These are phyloP conservation scores for Drosophila seguyi DNA, from an alignment of 1,140 invertebrate genomes.

Conservation along the genomic window DNA sequence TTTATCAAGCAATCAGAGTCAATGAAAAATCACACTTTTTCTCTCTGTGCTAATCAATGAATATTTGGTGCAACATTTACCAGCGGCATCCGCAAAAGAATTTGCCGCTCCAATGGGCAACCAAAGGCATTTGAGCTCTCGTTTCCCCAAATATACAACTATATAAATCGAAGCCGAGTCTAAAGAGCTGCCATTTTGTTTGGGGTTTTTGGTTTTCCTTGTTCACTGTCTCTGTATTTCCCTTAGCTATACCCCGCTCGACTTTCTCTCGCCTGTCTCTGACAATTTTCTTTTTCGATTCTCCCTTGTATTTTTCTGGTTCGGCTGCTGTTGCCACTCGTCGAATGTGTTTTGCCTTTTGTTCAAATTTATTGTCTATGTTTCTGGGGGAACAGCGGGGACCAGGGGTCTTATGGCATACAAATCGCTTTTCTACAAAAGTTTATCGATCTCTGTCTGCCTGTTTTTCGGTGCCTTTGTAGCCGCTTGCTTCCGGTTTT, in stretches of 20 bases:
- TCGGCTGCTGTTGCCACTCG: slow-evolving; percentile 64
- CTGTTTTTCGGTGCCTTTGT: slow-evolving; percentile 37
- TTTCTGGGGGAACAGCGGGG: slow-evolving; percentile 22
- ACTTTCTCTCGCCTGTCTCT: slow-evolving; percentile 25
- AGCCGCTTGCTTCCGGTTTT: slow-evolving; percentile 32
- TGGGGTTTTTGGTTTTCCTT: slow-evolving; percentile 66
- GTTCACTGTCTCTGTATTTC: slow-evolving; percentile 47
- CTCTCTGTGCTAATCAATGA: slow-evolving; percentile 13
- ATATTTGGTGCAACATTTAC: slow-evolving; percentile 52
- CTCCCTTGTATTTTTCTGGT: slow-evolving; percentile 30
- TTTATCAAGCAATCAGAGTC: not conserved
- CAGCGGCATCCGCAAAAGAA: slow-evolving; percentile 61
- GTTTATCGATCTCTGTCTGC: slow-evolving; percentile 70
- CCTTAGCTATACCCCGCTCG: slow-evolving; percentile 1
- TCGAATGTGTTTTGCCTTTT: slow-evolving; percentile 74
- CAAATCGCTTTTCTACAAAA: slow-evolving; percentile 59
- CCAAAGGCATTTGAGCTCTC: slow-evolving; percentile 59
- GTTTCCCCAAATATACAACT: slow-evolving; percentile 43
- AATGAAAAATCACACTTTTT: not conserved
- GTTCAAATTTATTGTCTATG: slow-evolving; percentile 76
- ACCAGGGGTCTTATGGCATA: slow-evolving; percentile 45
- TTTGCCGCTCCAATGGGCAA: slow-evolving; percentile 69
- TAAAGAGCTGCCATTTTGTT: slow-evolving; percentile 67
- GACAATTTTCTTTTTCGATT: slow-evolving; percentile 33
- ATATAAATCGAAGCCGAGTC: slow-evolving; percentile 69